phyloP scores from a whole-genome alignment of 2,113 vertebrate species.

The Actenoides lindsayi region DNA sequence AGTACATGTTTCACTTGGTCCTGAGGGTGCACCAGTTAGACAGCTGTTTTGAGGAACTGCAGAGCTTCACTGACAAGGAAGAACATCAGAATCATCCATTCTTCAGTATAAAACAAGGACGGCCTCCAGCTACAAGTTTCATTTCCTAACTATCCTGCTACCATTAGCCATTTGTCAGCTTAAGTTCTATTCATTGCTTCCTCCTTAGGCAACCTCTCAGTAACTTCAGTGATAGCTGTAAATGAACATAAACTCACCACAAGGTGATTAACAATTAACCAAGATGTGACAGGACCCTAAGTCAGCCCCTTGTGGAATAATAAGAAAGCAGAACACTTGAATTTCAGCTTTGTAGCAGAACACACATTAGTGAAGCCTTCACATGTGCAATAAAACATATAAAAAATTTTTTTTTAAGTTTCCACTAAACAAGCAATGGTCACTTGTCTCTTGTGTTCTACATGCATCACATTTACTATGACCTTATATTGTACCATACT shows the following conservation, averaged over 20 bases:
- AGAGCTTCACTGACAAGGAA: not conserved
- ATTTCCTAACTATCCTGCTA: not conserved
- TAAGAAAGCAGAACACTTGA: not conserved
- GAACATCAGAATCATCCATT: not conserved
- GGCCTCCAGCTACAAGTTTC: not conserved
- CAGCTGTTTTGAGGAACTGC: not conserved
- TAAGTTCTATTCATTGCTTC: not conserved
- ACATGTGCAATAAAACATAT: not conserved
- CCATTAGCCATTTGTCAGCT: not conserved
- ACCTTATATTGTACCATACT: not conserved
- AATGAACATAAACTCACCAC: not conserved
- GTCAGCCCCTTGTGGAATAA: not conserved
- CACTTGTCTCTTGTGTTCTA: not conserved
- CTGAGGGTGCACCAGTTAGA: not conserved
- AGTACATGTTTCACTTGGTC: accelerated
- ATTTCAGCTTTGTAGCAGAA: not conserved
- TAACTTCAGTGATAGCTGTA: not conserved
- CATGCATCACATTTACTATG: not conserved
- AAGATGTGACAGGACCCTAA: not conserved
- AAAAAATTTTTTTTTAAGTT: not conserved
- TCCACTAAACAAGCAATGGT: not conserved
- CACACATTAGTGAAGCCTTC: not conserved
- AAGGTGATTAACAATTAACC: not conserved
- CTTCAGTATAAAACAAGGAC: not conserved
- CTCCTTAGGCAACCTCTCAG: not conserved